Evolutionary conservation across 2,888 invertebrate genomes (phyloP).

Genomic region (Volucella bombylans): DNA sequence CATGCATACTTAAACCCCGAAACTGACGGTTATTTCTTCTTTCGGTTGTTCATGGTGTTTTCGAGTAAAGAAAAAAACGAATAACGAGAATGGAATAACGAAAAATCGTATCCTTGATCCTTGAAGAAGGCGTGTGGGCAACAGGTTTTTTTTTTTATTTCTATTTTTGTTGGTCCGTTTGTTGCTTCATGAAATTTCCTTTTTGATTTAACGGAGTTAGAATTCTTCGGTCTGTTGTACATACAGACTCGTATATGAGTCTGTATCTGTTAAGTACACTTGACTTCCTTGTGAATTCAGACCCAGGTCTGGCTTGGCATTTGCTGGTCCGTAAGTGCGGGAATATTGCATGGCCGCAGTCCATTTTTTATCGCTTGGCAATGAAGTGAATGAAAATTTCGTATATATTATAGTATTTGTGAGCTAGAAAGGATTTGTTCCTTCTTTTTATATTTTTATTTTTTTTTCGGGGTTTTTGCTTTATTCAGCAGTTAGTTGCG

Average conservation of each 20-base stretch:
- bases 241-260: neutral
- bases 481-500: constrained; percentile 5
- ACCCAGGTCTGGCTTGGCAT: constrained; percentile 5
- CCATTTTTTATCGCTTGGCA: constrained; percentile 24
- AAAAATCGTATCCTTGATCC: constrained; percentile 31
- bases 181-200: neutral
- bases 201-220: constrained; percentile 12
- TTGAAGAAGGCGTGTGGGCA: constrained; percentile 39
- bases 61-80: neutral
- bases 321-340: constrained; percentile 2
- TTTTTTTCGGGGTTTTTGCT: neutral
- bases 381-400: constrained; percentile 19
- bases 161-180: neutral
- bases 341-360: constrained; percentile 27
- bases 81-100: neutral
- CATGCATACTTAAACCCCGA: constrained; percentile 62
- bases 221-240: neutral
- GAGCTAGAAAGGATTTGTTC: no score
- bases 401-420: constrained; percentile 7
- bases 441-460: no score
- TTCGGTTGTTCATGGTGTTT: constrained; percentile 39
- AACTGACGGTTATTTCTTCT: constrained; percentile 47
- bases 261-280: neutral
- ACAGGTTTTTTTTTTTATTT: constrained; percentile 35
- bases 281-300: constrained; percentile 13